Percentiles rank a stretch among this genome's conserved stretches.
Evolutionary conservation across 2,113 vertebrate genomes (phyloP).

Genomic region (Brevimyrus niger): DNA sequence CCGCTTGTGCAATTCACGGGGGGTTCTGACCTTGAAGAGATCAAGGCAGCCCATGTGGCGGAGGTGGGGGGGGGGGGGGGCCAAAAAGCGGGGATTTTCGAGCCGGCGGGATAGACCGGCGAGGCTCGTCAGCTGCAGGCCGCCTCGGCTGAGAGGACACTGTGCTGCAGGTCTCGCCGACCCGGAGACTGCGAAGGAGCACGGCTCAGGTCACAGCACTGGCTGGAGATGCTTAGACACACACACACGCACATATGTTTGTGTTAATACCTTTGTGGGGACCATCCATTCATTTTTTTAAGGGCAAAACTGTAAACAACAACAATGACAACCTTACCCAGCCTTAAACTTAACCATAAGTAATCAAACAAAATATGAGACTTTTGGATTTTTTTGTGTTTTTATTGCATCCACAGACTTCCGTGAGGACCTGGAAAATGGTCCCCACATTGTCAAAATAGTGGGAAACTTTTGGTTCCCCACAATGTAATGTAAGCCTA

Average conservation of each 20-base stretch:
- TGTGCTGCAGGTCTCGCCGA: neutral
- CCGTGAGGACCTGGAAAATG: neutral
- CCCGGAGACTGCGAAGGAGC: neutral
- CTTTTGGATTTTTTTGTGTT: no score
- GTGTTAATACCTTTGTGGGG: no score
- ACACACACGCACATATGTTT: neutral
- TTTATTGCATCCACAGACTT: no score
- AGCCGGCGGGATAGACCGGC: neutral
- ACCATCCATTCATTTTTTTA: no score
- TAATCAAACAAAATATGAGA: neutral
- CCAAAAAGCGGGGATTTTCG: neutral
- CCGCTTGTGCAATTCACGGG: neutral
- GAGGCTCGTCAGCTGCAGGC: neutral
- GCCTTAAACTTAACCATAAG: neutral
- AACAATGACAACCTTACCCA: neutral
- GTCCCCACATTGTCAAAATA: neutral
- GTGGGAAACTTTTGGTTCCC: neutral
- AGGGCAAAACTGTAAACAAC: no score
- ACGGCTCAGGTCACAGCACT: neutral
- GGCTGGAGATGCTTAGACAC: neutral
- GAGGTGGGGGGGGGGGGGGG: neutral
- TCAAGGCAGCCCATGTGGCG: neutral
- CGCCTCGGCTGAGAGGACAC: neutral
- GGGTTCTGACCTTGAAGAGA: constrained; percentile 11
- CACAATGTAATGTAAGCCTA: neutral